Conservation (phyloP, 2,888 invertebrate species). For the Autographa gamma region DNA sequence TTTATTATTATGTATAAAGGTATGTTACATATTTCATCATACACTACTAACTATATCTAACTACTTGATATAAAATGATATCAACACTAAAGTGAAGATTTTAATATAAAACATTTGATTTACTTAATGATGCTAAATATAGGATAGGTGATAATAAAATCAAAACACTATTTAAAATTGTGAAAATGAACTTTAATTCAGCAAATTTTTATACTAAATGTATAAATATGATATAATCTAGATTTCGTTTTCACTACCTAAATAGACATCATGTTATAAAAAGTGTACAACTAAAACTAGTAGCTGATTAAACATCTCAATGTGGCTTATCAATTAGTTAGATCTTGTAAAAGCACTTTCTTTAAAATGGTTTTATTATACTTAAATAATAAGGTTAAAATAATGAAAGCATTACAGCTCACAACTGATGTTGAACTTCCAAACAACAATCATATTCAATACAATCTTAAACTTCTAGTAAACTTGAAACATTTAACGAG, state of each 20-base stretch:
- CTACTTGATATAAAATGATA: slow-evolving; percentile 3
- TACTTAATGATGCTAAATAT: slow-evolving; percentile 21
- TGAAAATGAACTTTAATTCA: slow-evolving; percentile 89
- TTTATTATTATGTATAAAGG: not conserved
- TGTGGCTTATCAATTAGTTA: slow-evolving; percentile 88
- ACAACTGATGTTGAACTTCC: slow-evolving; percentile 85
- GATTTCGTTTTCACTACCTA: slow-evolving; percentile 88
- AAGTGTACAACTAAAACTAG: slow-evolving; percentile 89
- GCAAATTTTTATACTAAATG: slow-evolving; percentile 89
- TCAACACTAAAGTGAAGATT: slow-evolving; percentile 5
- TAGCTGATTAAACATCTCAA: slow-evolving; percentile 89
- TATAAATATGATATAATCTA: slow-evolving; percentile 89
- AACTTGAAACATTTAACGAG: slow-evolving; percentile 89
- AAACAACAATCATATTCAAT: slow-evolving; percentile 87
- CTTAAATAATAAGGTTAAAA: slow-evolving; percentile 88
- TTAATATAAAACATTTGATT: slow-evolving; percentile 9
- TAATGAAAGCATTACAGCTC: slow-evolving; percentile 86
- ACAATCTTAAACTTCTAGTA: slow-evolving; percentile 88
- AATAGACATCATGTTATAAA: slow-evolving; percentile 89
- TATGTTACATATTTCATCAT: slow-evolving; percentile 7
- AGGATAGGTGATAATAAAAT: slow-evolving; percentile 62
- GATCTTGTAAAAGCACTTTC: slow-evolving; percentile 89
- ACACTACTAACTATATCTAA: slow-evolving; percentile 6
- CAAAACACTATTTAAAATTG: slow-evolving; percentile 83
- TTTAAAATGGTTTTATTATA: slow-evolving; percentile 86